A percentile compares a stretch with the other conserved stretches of the same genome.
Conservation (phyloP, 2,888 invertebrate species). For the Xanthorhoe designata region DNA sequence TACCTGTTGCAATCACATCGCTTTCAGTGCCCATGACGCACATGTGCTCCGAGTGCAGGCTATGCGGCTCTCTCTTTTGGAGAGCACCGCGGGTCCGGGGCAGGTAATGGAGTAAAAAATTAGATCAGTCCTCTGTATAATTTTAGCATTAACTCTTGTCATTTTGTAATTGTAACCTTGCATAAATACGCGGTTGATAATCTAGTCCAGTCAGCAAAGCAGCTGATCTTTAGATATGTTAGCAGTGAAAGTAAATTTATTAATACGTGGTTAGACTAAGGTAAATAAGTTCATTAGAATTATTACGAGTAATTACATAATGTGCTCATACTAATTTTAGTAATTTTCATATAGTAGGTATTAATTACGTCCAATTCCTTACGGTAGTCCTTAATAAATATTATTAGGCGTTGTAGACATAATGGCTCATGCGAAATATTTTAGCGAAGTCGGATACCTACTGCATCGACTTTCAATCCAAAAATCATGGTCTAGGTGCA, state of each 20-base stretch:
- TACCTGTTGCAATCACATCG: not conserved
- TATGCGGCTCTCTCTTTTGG: too few relatives aligned
- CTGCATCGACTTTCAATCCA: too few relatives aligned
- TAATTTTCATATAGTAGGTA: slow-evolving; percentile 17
- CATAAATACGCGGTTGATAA: slow-evolving; percentile 15
- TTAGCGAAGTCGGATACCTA: too few relatives aligned
- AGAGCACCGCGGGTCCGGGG: too few relatives aligned
- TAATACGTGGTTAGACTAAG: slow-evolving; percentile 18
- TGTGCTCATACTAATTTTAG: slow-evolving; percentile 23
- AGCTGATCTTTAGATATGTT: slow-evolving; percentile 17
- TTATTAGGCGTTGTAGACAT: not conserved
- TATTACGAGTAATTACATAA: slow-evolving; percentile 1
- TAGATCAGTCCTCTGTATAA: not conserved
- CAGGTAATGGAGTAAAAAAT: too few relatives aligned
- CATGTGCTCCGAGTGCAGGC: too few relatives aligned
- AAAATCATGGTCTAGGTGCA: too few relatives aligned
- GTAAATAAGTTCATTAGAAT: not conserved
- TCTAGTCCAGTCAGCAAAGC: slow-evolving; percentile 26
- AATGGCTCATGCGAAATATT: too few relatives aligned
- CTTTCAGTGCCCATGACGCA: too few relatives aligned
- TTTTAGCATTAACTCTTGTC: not conserved
- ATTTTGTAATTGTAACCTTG: slow-evolving; percentile 16
- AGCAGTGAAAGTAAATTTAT: slow-evolving; percentile 12
- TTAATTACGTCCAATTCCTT: slow-evolving; percentile 21
- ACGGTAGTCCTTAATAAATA: not conserved